Percentiles rank a stretch among this genome's conserved stretches.
Evolutionary conservation across 2,113 vertebrate species (phyloP).

Genomic region (Phocoena sinus): DNA sequence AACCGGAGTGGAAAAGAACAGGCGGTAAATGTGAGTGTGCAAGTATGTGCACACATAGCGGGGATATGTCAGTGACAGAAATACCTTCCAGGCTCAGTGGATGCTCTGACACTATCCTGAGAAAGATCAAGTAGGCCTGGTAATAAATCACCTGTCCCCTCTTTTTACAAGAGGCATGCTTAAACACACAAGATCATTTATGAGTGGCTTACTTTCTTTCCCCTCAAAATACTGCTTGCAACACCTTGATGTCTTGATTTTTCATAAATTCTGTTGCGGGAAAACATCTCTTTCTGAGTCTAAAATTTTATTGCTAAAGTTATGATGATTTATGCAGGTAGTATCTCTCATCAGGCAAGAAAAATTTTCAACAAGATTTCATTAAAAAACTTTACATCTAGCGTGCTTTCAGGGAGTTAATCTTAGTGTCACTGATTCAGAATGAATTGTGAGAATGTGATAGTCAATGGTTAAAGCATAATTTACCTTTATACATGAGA

Average conservation of each 20-base stretch:
- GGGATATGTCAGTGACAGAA: background rate
- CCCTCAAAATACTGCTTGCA: background rate
- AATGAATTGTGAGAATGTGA: slow-evolving; percentile 41
- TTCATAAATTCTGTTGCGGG: background rate
- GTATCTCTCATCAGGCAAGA: slow-evolving; percentile 55
- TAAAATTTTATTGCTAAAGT: slow-evolving; percentile 28
- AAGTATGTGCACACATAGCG: rapidly evolving
- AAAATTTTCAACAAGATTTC: slow-evolving; percentile 15
- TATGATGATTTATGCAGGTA: slow-evolving; percentile 28
- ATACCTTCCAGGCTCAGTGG: background rate
- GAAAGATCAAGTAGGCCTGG: slow-evolving; percentile 12
- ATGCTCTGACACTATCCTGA: background rate
- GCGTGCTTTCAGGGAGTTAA: slow-evolving; percentile 33
- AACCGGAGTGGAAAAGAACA: background rate
- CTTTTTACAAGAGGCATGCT: background rate
- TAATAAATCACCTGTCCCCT: background rate
- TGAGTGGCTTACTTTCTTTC: background rate
- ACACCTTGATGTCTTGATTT: slow-evolving; percentile 24
- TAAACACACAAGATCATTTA: background rate
- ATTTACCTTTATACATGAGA: slow-evolving; percentile 46
- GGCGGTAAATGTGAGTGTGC: background rate
- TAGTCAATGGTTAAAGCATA: slow-evolving; percentile 64
- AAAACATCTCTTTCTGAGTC: slow-evolving; percentile 14
- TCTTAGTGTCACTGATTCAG: slow-evolving; percentile 55
- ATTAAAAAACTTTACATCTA: slow-evolving; percentile 45